phyloP scores from a whole-genome alignment of 2,888 invertebrate species.

The Pegoplata infirma region DNA sequence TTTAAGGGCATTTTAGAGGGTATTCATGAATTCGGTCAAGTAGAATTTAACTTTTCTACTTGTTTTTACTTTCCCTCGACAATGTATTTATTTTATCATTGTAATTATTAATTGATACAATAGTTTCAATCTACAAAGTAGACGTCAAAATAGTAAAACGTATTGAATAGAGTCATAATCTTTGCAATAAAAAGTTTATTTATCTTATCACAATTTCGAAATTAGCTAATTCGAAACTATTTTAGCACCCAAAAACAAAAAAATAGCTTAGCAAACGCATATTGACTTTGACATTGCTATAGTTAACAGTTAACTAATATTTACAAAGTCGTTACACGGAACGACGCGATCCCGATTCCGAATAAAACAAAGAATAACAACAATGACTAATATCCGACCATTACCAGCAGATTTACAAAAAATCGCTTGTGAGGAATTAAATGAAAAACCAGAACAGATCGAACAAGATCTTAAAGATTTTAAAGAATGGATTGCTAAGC shows the following conservation, averaged over 20 bases:
- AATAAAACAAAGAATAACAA: background rate
- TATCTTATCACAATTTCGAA: background rate
- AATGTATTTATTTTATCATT: too few relatives aligned
- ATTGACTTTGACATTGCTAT: background rate
- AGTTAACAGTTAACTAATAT: background rate
- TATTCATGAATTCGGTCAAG: too few relatives aligned
- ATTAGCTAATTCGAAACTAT: background rate
- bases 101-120: too few relatives aligned
- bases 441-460: constrained; percentile 77
- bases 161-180: too few relatives aligned
- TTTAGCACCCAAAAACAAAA: background rate
- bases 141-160: too few relatives aligned
- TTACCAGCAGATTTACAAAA: constrained; percentile 68
- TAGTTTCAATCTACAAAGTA: too few relatives aligned
- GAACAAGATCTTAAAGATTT: constrained; percentile 74
- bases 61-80: too few relatives aligned
- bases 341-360: too few relatives aligned
- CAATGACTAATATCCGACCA: constrained; percentile 68
- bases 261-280: background rate
- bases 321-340: too few relatives aligned
- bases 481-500: constrained; percentile 78
- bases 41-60: too few relatives aligned
- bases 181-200: background rate
- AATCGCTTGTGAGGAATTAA: constrained; percentile 78
- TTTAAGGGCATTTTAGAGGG: too few relatives aligned